Evolutionary conservation across 2,888 invertebrate species (phyloP), one percentile per base, ranked within the genome.

Genomic region (Belgica antarctica): DNA sequence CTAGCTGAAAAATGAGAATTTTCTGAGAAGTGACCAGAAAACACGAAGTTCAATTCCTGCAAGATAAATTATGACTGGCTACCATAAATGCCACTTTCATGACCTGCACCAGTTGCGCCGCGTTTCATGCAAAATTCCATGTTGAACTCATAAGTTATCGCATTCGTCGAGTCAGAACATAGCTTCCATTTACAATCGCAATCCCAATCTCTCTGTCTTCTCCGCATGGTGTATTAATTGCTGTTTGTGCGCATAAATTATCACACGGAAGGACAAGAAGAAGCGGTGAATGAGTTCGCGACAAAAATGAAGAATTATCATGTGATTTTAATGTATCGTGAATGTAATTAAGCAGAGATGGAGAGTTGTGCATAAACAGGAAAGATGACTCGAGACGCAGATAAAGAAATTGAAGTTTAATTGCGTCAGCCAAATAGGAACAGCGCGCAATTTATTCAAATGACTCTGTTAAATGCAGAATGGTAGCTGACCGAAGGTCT

Each of bases 281-380:
- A 19, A 57, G 7, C 24, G 10, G 62, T 62, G 22, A 31, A 62
- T 27, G 31, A n/a, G 22, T n/a, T 12, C 24, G 63, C 25, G 36
- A 41, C 63, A 63, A 24, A 63, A 63, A 63, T 63, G 36, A 63
- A 24, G 12, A 63, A 41, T 63, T 63, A 63, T 31, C 31, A 34
- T 41, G 28, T 34, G 62, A 41, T 41, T 7, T 41, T 41, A 41
- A 41, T 41, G 15, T 7, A 41, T 41, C 3, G 41, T 12, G 15
- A 41, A 41, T 41, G 3, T 41, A 41, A 41, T 41, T 41, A 12
- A 41, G 15, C 3, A n/a, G 12, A 41, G 31, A 41, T 7, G 41
- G 4, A 3, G 7, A 41, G 15, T 41, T 41, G 12, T 31, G 34
- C 12, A 31, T 31, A 41, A 7, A 12, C 41, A 41, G 15, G 15